These are phyloP conservation scores for Antidorcas marsupialis DNA, from an alignment of 2,113 vertebrate genomes.

Conservation along the genomic window DNA sequence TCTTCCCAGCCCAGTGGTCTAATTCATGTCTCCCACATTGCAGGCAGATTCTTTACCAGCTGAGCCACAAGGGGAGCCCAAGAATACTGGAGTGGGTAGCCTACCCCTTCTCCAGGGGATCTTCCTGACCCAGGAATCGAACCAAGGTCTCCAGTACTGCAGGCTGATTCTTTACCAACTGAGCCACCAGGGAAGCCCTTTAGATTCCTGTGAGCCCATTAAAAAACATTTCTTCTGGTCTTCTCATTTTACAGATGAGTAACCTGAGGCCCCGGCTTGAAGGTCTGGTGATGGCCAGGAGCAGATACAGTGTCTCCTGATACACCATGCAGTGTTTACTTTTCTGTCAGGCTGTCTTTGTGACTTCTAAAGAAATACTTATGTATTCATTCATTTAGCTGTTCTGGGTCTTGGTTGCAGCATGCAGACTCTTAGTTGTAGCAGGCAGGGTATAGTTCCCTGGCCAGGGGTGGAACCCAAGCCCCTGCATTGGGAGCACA, in stretches of 20 bases:
- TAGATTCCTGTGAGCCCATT: background rate
- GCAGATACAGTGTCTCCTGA: fast-evolving
- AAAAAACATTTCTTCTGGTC: background rate
- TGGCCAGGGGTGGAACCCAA: background rate
- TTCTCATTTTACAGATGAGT: background rate
- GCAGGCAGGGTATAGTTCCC: background rate
- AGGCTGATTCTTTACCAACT: background rate
- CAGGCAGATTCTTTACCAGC: background rate
- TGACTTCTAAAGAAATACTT: background rate
- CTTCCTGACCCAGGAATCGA: background rate
- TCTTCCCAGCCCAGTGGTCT: fast-evolving
- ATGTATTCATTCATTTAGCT: background rate
- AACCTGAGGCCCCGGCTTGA: background rate
- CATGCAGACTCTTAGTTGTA: background rate
- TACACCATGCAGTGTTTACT: background rate
- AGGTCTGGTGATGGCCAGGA: background rate
- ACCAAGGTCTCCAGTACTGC: background rate
- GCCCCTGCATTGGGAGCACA: background rate
- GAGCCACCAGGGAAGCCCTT: background rate
- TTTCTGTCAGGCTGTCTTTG: background rate
- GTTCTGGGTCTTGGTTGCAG: background rate
- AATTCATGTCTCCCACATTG: background rate
- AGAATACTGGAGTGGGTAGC: background rate
- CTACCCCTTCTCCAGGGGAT: background rate
- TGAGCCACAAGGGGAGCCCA: background rate